Base-by-base conservation (phyloP, 1,140 invertebrate genomes). In the Pseudomyrmex sp. region DNA sequence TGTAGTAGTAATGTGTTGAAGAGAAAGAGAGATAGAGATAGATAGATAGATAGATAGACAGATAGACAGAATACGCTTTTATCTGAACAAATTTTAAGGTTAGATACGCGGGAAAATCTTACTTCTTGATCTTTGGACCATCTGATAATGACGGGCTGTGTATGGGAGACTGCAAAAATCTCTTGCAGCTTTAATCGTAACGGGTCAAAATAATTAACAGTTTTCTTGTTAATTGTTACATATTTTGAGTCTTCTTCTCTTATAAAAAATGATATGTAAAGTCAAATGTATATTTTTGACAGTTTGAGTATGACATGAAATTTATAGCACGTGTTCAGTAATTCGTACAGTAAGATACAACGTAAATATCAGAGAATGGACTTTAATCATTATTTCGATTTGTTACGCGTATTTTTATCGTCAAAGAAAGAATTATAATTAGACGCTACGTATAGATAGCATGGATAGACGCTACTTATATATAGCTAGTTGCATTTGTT, bases 51-150 rank as follows among this genome's bases (percentile, higher is more conserved):
- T 10, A 13, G 50, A 15, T 4, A 15, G 54, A 13, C 15, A 68
- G 48, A 18, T 18, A 8, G 35, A 58, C 2, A 66, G 56, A 48
- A 23, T 48, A 26, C 52, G 82, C 62, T 58, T 83, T n/a, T 18
- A 44, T 44, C 20, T n/a, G 26, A 12, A 5, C 46, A 44, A 35
- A 83, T 76, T 83, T 83, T 77, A 62, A 83, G 52, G 62, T 83
- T 83, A 83, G 58, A 20, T 26, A 20, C 26, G 44, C 13, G 44
- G 20, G 18, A 50, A n/a, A 20, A 52, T 74, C 61, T 15, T 52
- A 7, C 0, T 23, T 35, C 35, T 75, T 62, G 61, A 82, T 50
- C 79, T 9, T 75, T 75, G 79, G 70, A 62, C 48, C 10, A 20
- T 70, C 10, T 50, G 76, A 80, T 80, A 80, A 80, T 69, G 46